Percentiles rank a stretch among this genome's conserved stretches.
phyloP scores from a whole-genome alignment of 2,113 vertebrate genomes.

The Gambusia holbrooki region DNA sequence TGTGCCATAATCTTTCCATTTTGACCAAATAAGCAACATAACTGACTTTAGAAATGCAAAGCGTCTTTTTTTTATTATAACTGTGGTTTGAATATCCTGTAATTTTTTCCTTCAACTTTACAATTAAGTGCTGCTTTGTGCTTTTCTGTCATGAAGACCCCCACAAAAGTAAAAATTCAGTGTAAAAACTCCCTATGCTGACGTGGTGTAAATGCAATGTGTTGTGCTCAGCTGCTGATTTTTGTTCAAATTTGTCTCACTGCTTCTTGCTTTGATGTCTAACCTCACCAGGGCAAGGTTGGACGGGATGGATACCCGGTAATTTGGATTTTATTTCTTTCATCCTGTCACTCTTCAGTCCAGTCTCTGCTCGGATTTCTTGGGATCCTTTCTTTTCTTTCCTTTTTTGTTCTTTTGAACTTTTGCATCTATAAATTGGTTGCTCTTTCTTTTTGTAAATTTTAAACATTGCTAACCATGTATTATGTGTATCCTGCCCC shows the following conservation, averaged over 20 bases:
- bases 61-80: neutral
- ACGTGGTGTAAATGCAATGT: neutral
- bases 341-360: constrained; percentile 59
- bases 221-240: constrained; percentile 46
- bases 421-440: neutral
- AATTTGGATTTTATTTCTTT: constrained; percentile 75
- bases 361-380: constrained; percentile 5
- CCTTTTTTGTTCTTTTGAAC: neutral
- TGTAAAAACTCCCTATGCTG: constrained; percentile 3
- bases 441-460: neutral
- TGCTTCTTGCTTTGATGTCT: constrained; percentile 78
- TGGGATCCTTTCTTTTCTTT: constrained; percentile 15
- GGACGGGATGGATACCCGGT: constrained; percentile 99
- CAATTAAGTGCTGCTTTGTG: neutral
- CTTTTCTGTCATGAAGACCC: neutral
- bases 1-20: too few relatives aligned
- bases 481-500: constrained; percentile 41
- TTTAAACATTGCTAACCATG: constrained; percentile 10
- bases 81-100: too few relatives aligned
- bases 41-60: neutral
- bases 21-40: neutral
- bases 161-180: neutral
- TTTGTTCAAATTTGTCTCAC: constrained; percentile 56
- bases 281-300: constrained; percentile 92
- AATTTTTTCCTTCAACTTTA: neutral